phyloP scores from a whole-genome alignment of 2,888 invertebrate species.

The Acrobasis consociella region DNA sequence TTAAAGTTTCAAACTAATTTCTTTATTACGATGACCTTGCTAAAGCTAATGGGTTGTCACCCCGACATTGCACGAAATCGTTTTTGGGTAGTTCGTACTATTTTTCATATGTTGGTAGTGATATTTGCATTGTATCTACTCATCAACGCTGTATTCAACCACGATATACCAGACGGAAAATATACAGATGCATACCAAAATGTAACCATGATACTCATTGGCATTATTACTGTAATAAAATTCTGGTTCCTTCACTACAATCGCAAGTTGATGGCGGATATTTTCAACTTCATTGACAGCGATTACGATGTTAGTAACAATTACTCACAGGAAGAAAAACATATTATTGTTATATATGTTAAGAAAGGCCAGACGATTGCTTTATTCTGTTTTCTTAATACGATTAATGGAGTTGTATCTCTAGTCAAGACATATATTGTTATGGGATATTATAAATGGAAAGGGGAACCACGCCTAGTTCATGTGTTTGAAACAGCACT shows the following conservation, averaged over 20 bases:
- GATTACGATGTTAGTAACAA: constrained; percentile 50
- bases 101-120: neutral
- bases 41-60: neutral
- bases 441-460: constrained; percentile 48
- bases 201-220: constrained; percentile 49
- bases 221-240: constrained; percentile 49
- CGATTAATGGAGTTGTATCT: constrained; percentile 44
- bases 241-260: constrained; percentile 47
- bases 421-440: constrained; percentile 50
- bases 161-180: constrained; percentile 45
- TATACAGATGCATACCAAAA: constrained; percentile 56
- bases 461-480: constrained; percentile 45
- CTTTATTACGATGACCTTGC: neutral
- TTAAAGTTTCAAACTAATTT: neutral
- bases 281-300: constrained; percentile 47
- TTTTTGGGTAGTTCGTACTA: neutral
- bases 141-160: constrained; percentile 42
- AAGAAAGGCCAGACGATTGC: constrained; percentile 47
- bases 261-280: constrained; percentile 39
- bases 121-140: neutral
- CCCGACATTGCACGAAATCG: neutral
- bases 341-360: constrained; percentile 46
- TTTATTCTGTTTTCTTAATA: constrained; percentile 51
- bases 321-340: constrained; percentile 43
- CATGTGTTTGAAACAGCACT: constrained; percentile 57